Conservation (phyloP, 1,140 invertebrate genomes). For the Anthonomus grandis region DNA sequence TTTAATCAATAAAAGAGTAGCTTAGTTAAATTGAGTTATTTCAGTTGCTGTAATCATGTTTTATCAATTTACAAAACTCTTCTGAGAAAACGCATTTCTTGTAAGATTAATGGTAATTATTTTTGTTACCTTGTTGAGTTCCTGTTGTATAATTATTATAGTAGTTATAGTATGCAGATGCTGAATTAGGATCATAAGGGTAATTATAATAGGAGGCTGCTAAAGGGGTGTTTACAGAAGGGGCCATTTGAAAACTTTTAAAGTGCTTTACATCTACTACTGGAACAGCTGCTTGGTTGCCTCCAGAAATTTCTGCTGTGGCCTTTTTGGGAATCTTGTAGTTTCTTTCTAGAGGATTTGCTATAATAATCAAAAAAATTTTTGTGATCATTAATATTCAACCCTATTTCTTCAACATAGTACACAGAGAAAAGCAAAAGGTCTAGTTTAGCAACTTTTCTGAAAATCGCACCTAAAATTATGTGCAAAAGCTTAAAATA, state of each 20-base stretch:
- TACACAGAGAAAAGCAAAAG: not conserved
- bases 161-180: conserved; percentile 20
- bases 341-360: conserved; percentile 9
- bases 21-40: too few species aligned
- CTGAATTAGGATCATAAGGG: conserved; percentile 18
- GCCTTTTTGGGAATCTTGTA: conserved; percentile 25
- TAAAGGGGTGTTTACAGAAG: conserved; percentile 17
- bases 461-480: too few species aligned
- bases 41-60: too few species aligned
- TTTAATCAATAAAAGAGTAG: too few species aligned
- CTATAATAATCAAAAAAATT: too few species aligned
- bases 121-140: not conserved
- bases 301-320: not conserved
- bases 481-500: too few species aligned
- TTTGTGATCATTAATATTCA: too few species aligned
- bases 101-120: too few species aligned
- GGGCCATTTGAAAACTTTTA: conserved; percentile 21
- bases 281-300: not conserved
- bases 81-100: too few species aligned
- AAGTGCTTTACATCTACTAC: not conserved
- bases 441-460: too few species aligned
- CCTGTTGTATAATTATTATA: conserved; percentile 12
- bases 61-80: too few species aligned
- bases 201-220: conserved; percentile 26
- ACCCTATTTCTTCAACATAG: too few species aligned